phyloP scores from a whole-genome alignment of 1,140 invertebrate species.

The Zaprionus vittiger region DNA sequence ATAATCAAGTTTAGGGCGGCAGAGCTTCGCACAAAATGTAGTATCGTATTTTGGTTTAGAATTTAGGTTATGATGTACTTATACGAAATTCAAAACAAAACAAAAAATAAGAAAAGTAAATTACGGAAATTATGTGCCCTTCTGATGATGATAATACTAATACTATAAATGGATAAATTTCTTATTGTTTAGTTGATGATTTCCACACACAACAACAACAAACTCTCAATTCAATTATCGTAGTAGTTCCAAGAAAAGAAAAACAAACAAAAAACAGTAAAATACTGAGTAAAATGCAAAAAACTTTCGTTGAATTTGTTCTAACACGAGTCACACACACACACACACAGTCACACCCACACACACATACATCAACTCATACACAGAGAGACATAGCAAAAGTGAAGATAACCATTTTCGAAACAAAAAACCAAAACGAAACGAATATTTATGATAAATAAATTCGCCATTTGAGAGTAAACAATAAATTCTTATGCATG shows the following conservation, averaged over 20 bases:
- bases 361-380: not conserved
- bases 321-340: conserved; percentile 26
- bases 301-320: conserved; percentile 43
- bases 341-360: not conserved
- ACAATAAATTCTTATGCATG: conserved; percentile 2
- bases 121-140: conserved; percentile 40
- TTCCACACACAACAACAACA: conserved; percentile 25
- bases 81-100: conserved; percentile 17
- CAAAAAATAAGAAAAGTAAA: conserved; percentile 1
- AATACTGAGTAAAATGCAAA: conserved; percentile 3
- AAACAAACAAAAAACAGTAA: conserved; percentile 2
- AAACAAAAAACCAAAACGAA: conserved; percentile 18
- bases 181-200: conserved; percentile 35
- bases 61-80: conserved; percentile 40
- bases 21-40: conserved; percentile 12
- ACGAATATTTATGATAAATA: conserved; percentile 36
- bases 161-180: conserved; percentile 26
- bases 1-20: conserved; percentile 15
- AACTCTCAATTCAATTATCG: conserved; percentile 43
- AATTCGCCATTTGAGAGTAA: conserved; percentile 43
- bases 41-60: conserved; percentile 27
- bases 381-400: not conserved
- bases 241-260: conserved; percentile 32
- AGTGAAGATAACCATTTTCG: conserved; percentile 24
- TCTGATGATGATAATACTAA: conserved; percentile 39